phyloP scores from a whole-genome alignment of 2,888 invertebrate species.

The Reticulitermes lucifugus region DNA sequence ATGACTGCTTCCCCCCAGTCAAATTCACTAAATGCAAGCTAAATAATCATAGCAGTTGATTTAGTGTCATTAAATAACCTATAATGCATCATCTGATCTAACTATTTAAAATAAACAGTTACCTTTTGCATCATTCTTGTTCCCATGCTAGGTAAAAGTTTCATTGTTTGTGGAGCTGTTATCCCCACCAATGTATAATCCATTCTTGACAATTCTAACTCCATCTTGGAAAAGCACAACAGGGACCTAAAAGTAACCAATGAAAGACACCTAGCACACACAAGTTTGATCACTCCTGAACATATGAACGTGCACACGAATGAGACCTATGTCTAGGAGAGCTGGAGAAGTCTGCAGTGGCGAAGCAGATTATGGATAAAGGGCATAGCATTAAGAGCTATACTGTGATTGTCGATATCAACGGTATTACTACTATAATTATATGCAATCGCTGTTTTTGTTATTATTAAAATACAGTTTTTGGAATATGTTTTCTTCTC shows the following conservation, averaged over 20 bases:
- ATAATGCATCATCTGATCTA: background rate
- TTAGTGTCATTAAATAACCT: background rate
- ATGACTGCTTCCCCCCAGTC: too few relatives aligned
- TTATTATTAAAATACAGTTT: too few relatives aligned
- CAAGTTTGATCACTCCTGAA: background rate
- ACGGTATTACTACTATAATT: too few relatives aligned
- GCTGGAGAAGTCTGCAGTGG: too few relatives aligned
- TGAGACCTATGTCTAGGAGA: too few relatives aligned
- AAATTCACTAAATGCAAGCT: constrained; percentile 16
- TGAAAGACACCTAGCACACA: background rate
- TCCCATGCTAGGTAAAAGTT: constrained; percentile 76
- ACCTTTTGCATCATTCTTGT: constrained; percentile 77
- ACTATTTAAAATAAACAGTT: constrained; percentile 47
- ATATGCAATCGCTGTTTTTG: too few relatives aligned
- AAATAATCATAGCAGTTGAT: constrained; percentile 14
- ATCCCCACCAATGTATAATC: constrained; percentile 86
- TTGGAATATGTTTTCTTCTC: too few relatives aligned
- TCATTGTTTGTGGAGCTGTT: constrained; percentile 81
- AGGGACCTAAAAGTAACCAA: background rate
- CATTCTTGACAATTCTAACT: constrained; percentile 82
- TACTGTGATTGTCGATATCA: too few relatives aligned
- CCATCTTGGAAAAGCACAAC: constrained; percentile 67
- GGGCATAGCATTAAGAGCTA: too few relatives aligned
- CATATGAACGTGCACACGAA: background rate
- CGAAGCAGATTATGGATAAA: too few relatives aligned